phyloP scores from a whole-genome alignment of 2,888 invertebrate genomes.

The Drosophila maculinotata region DNA sequence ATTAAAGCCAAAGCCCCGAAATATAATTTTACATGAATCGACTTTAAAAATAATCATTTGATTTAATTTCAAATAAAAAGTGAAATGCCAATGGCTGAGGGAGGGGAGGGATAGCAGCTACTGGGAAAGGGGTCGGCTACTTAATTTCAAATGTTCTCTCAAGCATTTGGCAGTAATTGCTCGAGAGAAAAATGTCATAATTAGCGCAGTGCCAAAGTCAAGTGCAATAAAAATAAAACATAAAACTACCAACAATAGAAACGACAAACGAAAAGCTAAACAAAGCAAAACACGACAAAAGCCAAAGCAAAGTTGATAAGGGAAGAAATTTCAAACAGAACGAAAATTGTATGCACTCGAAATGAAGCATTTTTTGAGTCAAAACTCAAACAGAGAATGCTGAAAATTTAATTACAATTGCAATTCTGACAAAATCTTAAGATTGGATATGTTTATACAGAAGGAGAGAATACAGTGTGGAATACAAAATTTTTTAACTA shows the following conservation, averaged over 20 bases:
- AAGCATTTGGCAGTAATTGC: slow-evolving; percentile 80
- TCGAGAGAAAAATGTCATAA: slow-evolving; percentile 66
- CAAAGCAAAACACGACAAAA: slow-evolving; percentile 22
- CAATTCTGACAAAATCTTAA: too few species aligned
- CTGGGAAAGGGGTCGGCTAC: slow-evolving; percentile 43
- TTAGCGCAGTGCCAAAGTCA: slow-evolving; percentile 60
- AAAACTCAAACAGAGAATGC: not conserved
- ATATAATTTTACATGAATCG: slow-evolving; percentile 63
- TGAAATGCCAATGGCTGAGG: slow-evolving; percentile 24
- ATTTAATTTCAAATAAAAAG: slow-evolving; percentile 60
- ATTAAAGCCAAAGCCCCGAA: slow-evolving; percentile 64
- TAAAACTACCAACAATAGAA: slow-evolving; percentile 19
- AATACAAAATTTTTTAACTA: too few species aligned
- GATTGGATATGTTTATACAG: too few species aligned
- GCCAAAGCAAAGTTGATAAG: not conserved
- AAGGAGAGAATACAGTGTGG: too few species aligned
- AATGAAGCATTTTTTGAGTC: not conserved
- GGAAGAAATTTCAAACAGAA: slow-evolving; percentile 2
- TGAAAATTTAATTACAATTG: not conserved
- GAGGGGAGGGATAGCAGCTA: not conserved
- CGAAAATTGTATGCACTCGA: slow-evolving; percentile 3
- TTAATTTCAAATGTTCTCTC: slow-evolving; percentile 64
- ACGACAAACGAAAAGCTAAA: slow-evolving; percentile 11
- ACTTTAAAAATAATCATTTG: slow-evolving; percentile 69
- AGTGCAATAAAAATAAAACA: not conserved